Conservation (phyloP, 2,797 vertebrate species). For the Malurus splendens region DNA sequence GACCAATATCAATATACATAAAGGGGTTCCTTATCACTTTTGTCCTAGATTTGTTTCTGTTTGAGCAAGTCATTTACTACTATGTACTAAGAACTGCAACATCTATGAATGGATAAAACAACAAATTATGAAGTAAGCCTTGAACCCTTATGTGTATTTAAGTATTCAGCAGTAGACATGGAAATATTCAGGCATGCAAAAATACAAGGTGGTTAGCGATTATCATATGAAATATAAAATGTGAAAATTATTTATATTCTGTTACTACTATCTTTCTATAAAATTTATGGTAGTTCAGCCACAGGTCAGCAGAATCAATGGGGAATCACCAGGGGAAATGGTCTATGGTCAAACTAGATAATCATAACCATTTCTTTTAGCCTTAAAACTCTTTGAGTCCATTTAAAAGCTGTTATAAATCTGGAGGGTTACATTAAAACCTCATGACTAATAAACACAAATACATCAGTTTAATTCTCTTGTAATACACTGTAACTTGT, state of each 20-base stretch:
- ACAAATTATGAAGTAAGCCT: neutral
- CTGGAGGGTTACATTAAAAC: conserved; percentile 7
- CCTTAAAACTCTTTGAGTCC: conserved; percentile 29
- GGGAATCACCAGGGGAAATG: conserved; percentile 22
- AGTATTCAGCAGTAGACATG: neutral
- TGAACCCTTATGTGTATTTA: neutral
- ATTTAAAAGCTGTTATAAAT: conserved; percentile 37
- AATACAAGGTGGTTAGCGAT: neutral
- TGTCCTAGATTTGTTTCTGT: neutral
- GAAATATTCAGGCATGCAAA: neutral
- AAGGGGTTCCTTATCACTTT: neutral
- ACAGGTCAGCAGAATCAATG: conserved; percentile 24
- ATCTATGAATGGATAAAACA: neutral
- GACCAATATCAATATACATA: neutral
- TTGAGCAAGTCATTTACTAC: neutral
- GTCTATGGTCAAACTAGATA: conserved; percentile 27
- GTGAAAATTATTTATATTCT: neutral
- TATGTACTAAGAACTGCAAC: neutral
- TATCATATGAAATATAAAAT: neutral
- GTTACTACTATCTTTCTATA: neutral
- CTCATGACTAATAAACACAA: conserved; percentile 32
- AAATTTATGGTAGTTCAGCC: conserved; percentile 20
- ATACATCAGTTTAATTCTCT: conserved; percentile 31
- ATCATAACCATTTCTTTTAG: conserved; percentile 31
- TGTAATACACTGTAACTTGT: conserved; percentile 36